Evolutionary conservation across 2,888 invertebrate genomes (phyloP), one percentile per base, ranked within the genome.

Genomic region (Polymixis flavicincta): DNA sequence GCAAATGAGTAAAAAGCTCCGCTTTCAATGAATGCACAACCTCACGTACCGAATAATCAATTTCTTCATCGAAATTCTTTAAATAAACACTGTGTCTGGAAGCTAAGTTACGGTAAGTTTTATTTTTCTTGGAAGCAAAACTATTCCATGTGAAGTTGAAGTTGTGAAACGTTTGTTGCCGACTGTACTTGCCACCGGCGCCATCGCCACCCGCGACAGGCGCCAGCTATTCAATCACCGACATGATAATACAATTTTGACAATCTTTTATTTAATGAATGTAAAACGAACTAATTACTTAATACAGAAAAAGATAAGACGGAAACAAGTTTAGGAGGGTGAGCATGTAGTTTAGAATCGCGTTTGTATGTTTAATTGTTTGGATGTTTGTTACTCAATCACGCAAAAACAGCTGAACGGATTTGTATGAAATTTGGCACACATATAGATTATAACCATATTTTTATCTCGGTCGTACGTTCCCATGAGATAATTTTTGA

Each of bases 121-220:
- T 14, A 14, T 60, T 54, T 52, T 76, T 50, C 28, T 37, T 61
- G 9, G 45, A 60, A 71, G 25, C 0, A 7, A 64, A 55, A 19
- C 13, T 25, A 61, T 59, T 57, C 19, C n/a, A 17, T 57, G 28
- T 60, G n/a, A 61, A 55, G 28, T 22, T 50, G 17, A n/a, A 50
- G 25, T n/a, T 7, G 14, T 60, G 13, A 52, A 25, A 65, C 61
- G 70, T 80, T 77, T 83, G 70, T 63, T 11, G 11, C 25, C 37
- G 83, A 76, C 42, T 64, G 59, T 85, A 83, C 87, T 28, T 37
- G 66, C 61, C 25, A 70, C 80, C 45, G 71, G 8, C 83, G 73
- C 71, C 80, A 28, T 17, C 83, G 73, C 71, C 80, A 28, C 19
- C 25, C 28, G 32, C 37, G 68, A 22, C 80, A 32, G 85, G 83